Evolutionary conservation across 2,797 vertebrate species (phyloP).

Genomic region (Falco rusticolus): DNA sequence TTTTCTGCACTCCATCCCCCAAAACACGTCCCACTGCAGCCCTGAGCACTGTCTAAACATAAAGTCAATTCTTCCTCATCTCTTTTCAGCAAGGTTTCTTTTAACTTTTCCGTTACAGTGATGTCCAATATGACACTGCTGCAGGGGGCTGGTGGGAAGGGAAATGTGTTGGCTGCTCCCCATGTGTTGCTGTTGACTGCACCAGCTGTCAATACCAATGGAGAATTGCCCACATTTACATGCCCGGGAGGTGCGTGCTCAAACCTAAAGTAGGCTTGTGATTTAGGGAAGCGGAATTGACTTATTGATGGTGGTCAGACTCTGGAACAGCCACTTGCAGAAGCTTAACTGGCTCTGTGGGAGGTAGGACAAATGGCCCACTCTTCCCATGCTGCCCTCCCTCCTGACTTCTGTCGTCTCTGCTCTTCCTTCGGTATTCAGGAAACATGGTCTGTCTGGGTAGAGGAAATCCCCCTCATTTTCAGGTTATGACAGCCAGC

Average conservation of each 20-base stretch:
- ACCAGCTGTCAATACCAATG: constrained; percentile 86
- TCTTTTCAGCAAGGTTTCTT: constrained; percentile 80
- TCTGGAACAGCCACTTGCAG: background rate
- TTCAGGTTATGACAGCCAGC: background rate
- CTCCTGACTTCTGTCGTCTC: background rate
- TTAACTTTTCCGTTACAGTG: constrained; percentile 88
- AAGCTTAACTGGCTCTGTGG: background rate
- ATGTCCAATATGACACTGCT: constrained; percentile 74
- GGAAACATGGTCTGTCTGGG: background rate
- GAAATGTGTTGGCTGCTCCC: constrained; percentile 77
- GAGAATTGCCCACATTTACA: constrained; percentile 74
- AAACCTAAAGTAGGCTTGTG: constrained; percentile 45
- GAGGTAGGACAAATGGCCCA: background rate
- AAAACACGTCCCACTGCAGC: constrained; percentile 48
- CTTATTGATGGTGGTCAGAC: constrained; percentile 49
- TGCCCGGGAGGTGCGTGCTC: constrained; percentile 61
- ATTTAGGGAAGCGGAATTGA: constrained; percentile 55
- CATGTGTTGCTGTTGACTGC: constrained; percentile 80
- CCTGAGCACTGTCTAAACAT: constrained; percentile 78
- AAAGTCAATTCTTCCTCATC: constrained; percentile 80
- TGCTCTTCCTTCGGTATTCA: background rate
- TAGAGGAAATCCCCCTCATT: background rate
- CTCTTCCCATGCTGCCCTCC: background rate
- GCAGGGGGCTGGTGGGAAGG: constrained; percentile 58
- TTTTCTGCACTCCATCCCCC: constrained; percentile 3